A percentile compares a stretch with the other conserved stretches of the same genome.
Conservation (phyloP, 2,888 invertebrate species). For the Leptothorax acervorum region DNA sequence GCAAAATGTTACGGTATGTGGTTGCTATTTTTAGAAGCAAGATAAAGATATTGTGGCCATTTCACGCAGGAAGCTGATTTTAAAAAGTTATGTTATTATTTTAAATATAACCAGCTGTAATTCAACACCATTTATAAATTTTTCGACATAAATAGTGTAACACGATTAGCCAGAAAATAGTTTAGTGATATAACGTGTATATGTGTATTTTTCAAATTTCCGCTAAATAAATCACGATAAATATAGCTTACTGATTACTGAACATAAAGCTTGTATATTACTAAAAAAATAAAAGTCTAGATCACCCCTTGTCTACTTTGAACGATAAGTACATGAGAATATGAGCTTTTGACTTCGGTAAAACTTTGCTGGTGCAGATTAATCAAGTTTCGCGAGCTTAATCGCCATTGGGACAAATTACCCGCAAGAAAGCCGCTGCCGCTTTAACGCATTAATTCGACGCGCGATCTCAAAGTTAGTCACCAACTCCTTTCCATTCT, state of each 20-base stretch:
- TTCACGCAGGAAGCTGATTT: neutral
- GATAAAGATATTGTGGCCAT: neutral
- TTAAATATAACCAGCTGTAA: neutral
- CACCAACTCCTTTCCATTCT: conserved; percentile 72
- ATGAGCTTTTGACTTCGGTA: neutral
- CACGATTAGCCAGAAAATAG: neutral
- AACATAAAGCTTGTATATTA: neutral
- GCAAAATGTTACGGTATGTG: conserved; percentile 15
- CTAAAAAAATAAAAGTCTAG: neutral
- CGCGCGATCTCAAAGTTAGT: conserved; percentile 69
- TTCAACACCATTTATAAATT: conserved; percentile 7
- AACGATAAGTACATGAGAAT: conserved; percentile 13
- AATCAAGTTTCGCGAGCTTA: conserved; percentile 43
- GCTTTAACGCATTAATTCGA: conserved; percentile 70
- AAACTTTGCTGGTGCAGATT: conserved; percentile 27
- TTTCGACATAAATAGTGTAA: neutral
- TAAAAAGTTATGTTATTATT: neutral
- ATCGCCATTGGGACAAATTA: conserved; percentile 25
- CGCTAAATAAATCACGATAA: neutral
- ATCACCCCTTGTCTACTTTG: neutral
- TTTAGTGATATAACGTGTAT: neutral
- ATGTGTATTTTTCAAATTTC: neutral
- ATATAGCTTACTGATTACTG: neutral
- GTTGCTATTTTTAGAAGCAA: conserved; percentile 2
- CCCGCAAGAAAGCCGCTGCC: conserved; percentile 22